Evolutionary conservation across 2,888 invertebrate genomes (phyloP), one percentile per base, ranked within the genome.

Genomic region (Pyrrhosoma nymphula): DNA sequence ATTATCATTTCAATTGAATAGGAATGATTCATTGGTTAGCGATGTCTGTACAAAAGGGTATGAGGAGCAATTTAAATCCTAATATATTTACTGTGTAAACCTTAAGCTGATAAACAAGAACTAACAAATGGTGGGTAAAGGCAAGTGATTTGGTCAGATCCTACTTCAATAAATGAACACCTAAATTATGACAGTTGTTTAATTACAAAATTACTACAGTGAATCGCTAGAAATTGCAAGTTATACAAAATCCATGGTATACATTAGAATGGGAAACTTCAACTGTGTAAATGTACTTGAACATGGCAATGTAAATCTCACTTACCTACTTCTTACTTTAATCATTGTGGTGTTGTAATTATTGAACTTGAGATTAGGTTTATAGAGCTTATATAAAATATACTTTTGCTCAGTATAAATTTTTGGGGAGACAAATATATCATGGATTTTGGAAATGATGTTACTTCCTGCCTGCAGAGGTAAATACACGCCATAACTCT

Each of bases 121-220:
- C 93, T 93, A 93, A 93, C 93, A 93, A 47, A 93, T 93, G 93
- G 93, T 93, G 93, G 93, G 93, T 93, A 93, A 93, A 93, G 93
- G 93, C 93, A 93, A 93, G 93, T 93, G 93, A 69, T 93, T 93
- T 75, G 93, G 93, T 69, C 93, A 93, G 93, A 69, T 93, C 35
- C 69, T 93, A 47, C 47, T 47, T 47, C 20, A 26, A 69, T n/a
- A 18, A 69, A 93, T 35, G 35, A 35, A 1, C 0, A 16, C 30
- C 14, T 30, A 82, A 82, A 26, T 35, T n/a, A n/a, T n/a, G n/a
- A n/a, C n/a, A n/a, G n/a, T n/a, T 82, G 18, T 93, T 75, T 69
- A 23, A 47, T 47, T 93, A 10, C 3, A 60, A 63, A 90, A 39
- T 39, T 75, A 89, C n/a, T 69, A 35, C 35, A 75, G 26, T 93